Evolutionary conservation across 2,113 vertebrate species (phyloP).

Genomic region (Saccopteryx leptura): DNA sequence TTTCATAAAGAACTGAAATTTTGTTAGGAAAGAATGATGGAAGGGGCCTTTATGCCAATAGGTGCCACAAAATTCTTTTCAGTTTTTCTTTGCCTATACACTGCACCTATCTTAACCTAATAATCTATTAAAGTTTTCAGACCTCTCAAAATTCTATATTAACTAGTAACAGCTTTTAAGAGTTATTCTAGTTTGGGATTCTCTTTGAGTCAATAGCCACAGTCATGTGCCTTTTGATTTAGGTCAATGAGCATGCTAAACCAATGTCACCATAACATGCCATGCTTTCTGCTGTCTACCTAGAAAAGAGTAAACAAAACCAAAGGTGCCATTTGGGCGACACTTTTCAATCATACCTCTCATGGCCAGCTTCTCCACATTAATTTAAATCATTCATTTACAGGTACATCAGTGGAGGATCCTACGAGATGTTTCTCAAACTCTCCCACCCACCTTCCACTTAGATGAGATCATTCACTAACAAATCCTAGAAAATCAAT

Average conservation of each 20-base stretch:
- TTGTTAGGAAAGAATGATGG: background rate
- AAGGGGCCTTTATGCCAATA: rapidly evolving
- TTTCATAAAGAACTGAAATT: background rate
- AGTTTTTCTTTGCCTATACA: background rate
- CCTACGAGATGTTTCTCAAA: background rate
- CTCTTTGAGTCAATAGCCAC: background rate
- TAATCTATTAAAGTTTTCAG: background rate
- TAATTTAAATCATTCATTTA: background rate
- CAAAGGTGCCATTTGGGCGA: background rate
- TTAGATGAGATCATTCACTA: background rate
- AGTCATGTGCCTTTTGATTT: background rate
- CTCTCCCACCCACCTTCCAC: rapidly evolving
- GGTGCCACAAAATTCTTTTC: background rate
- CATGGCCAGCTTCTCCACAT: background rate
- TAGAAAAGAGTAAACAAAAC: background rate
- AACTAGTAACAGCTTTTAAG: background rate
- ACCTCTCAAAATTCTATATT: background rate
- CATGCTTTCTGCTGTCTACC: background rate
- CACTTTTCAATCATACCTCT: background rate
- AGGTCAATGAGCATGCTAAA: background rate
- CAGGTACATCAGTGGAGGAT: background rate
- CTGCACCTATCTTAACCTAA: background rate
- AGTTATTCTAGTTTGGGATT: background rate
- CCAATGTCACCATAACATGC: rapidly evolving
- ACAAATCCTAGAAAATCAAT: background rate